A percentile compares a stretch with the other conserved stretches of the same genome.
phyloP scores from a whole-genome alignment of 1,140 invertebrate species.

The Drosophila repletoides region DNA sequence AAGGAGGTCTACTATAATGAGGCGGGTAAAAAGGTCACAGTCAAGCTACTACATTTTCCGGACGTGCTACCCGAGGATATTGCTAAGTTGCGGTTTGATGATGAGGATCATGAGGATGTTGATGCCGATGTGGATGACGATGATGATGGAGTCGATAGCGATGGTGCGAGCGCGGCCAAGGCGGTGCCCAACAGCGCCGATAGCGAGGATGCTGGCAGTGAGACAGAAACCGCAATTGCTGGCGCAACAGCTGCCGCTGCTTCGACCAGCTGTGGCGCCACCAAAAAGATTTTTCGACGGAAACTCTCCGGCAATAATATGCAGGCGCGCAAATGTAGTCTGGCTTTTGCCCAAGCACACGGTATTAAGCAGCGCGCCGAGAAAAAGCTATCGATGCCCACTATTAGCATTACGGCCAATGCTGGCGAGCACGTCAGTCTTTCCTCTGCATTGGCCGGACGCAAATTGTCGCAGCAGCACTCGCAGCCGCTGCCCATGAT shows the following conservation, averaged over 20 bases:
- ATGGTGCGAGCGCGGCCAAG: too few species aligned
- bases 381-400: conserved; percentile 72
- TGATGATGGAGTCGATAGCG: conserved; percentile 16
- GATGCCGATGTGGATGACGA: conserved; percentile 21
- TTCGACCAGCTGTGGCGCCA: not conserved
- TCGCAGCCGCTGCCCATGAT: conserved; percentile 35
- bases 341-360: conserved; percentile 81
- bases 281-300: conserved; percentile 69
- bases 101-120: conserved; percentile 47
- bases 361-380: conserved; percentile 63
- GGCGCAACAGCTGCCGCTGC: not conserved
- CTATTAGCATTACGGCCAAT: conserved; percentile 69
- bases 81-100: conserved; percentile 70
- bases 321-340: conserved; percentile 71
- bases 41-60: conserved; percentile 77
- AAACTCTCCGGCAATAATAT: conserved; percentile 66
- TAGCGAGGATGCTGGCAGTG: conserved; percentile 57
- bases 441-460: conserved; percentile 2
- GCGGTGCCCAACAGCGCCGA: too few species aligned
- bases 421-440: conserved; percentile 49
- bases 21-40: conserved; percentile 80
- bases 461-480: conserved; percentile 51
- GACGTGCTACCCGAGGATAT: conserved; percentile 78
- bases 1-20: conserved; percentile 82
- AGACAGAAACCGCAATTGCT: conserved; percentile 32